phyloP scores from a whole-genome alignment of 2,888 invertebrate genomes.

The Rotaria magnacalcarata region DNA sequence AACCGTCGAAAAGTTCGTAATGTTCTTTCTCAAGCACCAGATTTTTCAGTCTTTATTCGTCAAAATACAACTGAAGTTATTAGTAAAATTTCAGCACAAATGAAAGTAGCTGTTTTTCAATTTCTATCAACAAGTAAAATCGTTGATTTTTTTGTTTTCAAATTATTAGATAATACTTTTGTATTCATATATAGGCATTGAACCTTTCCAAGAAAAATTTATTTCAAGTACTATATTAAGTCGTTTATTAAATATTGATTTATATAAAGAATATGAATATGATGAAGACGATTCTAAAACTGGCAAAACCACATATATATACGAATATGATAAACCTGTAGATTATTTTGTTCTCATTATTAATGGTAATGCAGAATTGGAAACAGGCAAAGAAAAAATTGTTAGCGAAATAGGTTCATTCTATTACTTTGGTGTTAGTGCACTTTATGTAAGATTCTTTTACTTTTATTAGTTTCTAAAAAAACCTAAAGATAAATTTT shows the following conservation, averaged over 20 bases:
- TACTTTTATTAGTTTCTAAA: background rate
- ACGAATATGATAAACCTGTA: slow-evolving; percentile 40
- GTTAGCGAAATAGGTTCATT: slow-evolving; percentile 40
- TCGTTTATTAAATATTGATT: slow-evolving; percentile 3
- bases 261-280: slow-evolving; percentile 33
- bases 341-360: slow-evolving; percentile 44
- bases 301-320: slow-evolving; percentile 41
- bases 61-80: background rate
- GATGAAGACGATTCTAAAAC: background rate
- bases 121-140: slow-evolving; percentile 42
- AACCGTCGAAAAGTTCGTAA: slow-evolving; percentile 9
- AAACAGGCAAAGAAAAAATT: slow-evolving; percentile 40
- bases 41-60: slow-evolving; percentile 13
- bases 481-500: background rate
- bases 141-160: background rate
- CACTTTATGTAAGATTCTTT: slow-evolving; percentile 5
- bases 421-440: slow-evolving; percentile 43
- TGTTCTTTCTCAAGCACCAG: slow-evolving; percentile 20
- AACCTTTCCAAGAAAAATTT: background rate
- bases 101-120: slow-evolving; percentile 43
- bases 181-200: background rate
- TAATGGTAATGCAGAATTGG: slow-evolving; percentile 40
- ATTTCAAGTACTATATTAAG: background rate
- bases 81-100: slow-evolving; percentile 39
- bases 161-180: background rate